These are phyloP conservation scores for Montipora foliosa DNA, from an alignment of 64 coral and sea anemone species.

Conservation along the genomic window DNA sequence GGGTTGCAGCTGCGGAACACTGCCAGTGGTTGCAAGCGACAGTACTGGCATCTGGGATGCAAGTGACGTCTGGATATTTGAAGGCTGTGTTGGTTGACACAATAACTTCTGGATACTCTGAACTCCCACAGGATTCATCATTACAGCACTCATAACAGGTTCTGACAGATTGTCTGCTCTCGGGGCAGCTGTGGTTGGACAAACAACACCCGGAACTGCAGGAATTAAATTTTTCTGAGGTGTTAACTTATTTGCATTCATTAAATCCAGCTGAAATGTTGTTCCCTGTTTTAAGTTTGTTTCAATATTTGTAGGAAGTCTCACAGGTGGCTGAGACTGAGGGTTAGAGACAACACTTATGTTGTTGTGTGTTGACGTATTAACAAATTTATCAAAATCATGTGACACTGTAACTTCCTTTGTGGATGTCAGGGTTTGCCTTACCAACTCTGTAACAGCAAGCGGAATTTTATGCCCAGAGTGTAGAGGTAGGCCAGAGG, in stretches of 20 bases:
- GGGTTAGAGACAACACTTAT: neutral
- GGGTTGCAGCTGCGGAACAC: conserved; percentile 35
- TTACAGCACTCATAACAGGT: neutral
- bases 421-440: neutral
- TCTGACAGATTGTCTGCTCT: neutral
- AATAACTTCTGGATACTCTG: conserved; percentile 26
- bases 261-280: neutral
- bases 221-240: neutral
- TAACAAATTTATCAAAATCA: neutral
- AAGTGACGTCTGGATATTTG: conserved; percentile 33
- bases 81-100: conserved; percentile 4
- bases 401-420: neutral
- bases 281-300: conserved; percentile 13
- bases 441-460: neutral
- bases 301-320: conserved; percentile 29
- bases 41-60: neutral
- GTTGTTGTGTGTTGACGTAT: neutral
- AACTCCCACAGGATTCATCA: conserved; percentile 2
- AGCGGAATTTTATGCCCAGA: neutral
- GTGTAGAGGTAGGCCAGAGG: neutral
- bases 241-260: conserved; percentile 2
- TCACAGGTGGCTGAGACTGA: neutral
- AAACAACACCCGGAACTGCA: neutral
- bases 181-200: neutral
- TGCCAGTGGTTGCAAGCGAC: neutral